A percentile compares a stretch with the other conserved stretches of the same genome.
Conservation (phyloP, 2,888 invertebrate genomes). For the Rhagophthalmus giganteus region DNA sequence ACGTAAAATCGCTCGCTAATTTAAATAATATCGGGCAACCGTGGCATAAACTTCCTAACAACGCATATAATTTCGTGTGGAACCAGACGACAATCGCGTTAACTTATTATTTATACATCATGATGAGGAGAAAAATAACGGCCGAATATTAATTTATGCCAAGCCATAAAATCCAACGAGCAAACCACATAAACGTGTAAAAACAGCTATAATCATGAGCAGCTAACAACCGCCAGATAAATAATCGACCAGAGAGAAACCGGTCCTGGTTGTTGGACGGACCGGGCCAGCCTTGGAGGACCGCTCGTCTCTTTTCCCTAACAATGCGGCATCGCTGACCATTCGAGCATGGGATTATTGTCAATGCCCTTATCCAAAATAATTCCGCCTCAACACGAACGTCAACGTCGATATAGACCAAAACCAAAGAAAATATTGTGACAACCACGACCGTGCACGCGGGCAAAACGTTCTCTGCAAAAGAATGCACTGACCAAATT, state of each 20-base stretch:
- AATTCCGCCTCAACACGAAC: slow-evolving; percentile 8
- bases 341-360: slow-evolving; percentile 23
- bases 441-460: neutral
- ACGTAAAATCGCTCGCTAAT: too few species aligned
- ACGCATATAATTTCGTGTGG: slow-evolving; percentile 16
- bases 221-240: slow-evolving; percentile 55
- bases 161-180: slow-evolving; percentile 54
- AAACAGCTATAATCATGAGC: slow-evolving; percentile 56
- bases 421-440: neutral
- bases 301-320: slow-evolving; percentile 19
- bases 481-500: slow-evolving; percentile 3
- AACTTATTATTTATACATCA: slow-evolving; percentile 29
- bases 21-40: too few species aligned
- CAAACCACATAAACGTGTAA: slow-evolving; percentile 56
- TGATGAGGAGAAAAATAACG: slow-evolving; percentile 33
- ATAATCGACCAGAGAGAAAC: slow-evolving; percentile 52
- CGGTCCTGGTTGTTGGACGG: slow-evolving; percentile 40
- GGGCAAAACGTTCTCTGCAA: slow-evolving; percentile 8
- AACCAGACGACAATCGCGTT: slow-evolving; percentile 24
- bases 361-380: slow-evolving; percentile 22
- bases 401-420: slow-evolving; percentile 1
- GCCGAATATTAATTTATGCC: slow-evolving; percentile 53
- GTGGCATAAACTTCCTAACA: too few species aligned
- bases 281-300: slow-evolving; percentile 26
- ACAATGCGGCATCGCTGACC: slow-evolving; percentile 17